These are phyloP conservation scores for Physocephala rufipes DNA, from an alignment of 2,888 invertebrate genomes.

Conservation along the genomic window DNA sequence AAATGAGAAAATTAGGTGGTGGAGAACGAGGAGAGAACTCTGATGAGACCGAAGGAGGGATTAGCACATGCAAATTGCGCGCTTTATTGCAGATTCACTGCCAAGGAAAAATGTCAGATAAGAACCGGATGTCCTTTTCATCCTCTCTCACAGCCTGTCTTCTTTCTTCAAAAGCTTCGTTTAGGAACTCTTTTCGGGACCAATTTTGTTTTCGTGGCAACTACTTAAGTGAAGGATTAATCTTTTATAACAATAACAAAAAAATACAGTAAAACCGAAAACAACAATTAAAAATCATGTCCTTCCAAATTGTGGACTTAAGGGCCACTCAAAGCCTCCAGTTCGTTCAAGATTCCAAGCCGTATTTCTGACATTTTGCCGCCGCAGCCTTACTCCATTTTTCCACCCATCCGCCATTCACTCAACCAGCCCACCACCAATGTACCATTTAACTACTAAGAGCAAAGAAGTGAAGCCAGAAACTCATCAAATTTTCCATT, in stretches of 20 bases:
- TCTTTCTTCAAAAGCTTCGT: slow-evolving; percentile 9
- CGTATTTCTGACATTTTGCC: slow-evolving; percentile 13
- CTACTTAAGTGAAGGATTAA: slow-evolving; percentile 10
- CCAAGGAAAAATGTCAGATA: slow-evolving; percentile 30
- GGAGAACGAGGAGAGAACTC: not conserved
- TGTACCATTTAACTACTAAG: slow-evolving; percentile 9
- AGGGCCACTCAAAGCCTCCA: too few relatives aligned
- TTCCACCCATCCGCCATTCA: not conserved
- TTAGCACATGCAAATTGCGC: not conserved
- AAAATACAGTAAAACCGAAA: too few relatives aligned
- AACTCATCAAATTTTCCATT: slow-evolving; percentile 30
- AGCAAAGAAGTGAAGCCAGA: slow-evolving; percentile 30
- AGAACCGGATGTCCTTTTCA: too few relatives aligned
- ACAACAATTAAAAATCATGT: not conserved
- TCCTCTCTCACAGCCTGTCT: too few relatives aligned
- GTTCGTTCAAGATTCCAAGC: too few relatives aligned
- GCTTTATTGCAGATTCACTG: too few relatives aligned
- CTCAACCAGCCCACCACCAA: too few relatives aligned
- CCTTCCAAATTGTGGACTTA: not conserved
- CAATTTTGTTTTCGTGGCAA: not conserved
- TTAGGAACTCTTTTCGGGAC: not conserved
- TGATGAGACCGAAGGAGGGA: not conserved
- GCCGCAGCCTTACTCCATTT: not conserved
- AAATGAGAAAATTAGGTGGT: slow-evolving; percentile 25
- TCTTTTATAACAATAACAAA: slow-evolving; percentile 23